phyloP scores from a whole-genome alignment of 2,113 vertebrate species.

The Actinemys pallida region DNA sequence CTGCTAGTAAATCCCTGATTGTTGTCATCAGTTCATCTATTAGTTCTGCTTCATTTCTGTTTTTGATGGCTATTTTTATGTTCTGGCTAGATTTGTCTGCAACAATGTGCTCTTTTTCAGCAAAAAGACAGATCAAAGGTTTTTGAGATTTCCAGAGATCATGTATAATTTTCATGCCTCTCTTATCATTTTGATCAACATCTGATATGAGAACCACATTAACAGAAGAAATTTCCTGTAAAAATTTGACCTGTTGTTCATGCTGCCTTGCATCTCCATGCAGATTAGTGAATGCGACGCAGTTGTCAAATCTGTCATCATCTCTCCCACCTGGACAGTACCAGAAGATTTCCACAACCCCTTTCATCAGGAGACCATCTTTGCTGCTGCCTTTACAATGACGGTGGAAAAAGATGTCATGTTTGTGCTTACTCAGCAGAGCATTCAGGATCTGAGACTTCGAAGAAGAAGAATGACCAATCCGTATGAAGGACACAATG shows the following conservation, averaged over 20 bases:
- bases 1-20: conserved; percentile 51
- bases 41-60: conserved; percentile 77
- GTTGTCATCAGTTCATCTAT: conserved; percentile 57
- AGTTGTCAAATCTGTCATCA: no score
- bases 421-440: no score
- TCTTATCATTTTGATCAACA: conserved; percentile 16
- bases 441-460: no score
- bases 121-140: conserved; percentile 71
- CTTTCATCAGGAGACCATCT: no score
- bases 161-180: conserved; percentile 14
- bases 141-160: conserved; percentile 47
- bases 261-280: no score
- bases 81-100: neutral
- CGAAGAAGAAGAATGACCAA: no score
- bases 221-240: conserved; percentile 74
- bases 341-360: no score
- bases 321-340: no score
- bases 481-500: no score
- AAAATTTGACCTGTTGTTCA: conserved; percentile 61
- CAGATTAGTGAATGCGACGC: no score
- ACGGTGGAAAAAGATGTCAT: no score
- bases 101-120: conserved; percentile 24
- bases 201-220: conserved; percentile 75
- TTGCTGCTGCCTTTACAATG: no score
- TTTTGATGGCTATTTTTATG: conserved; percentile 68